A percentile compares a stretch with the other conserved stretches of the same genome.
phyloP scores from a whole-genome alignment of 2,888 invertebrate genomes.

The Zygogramma bicolorata region DNA sequence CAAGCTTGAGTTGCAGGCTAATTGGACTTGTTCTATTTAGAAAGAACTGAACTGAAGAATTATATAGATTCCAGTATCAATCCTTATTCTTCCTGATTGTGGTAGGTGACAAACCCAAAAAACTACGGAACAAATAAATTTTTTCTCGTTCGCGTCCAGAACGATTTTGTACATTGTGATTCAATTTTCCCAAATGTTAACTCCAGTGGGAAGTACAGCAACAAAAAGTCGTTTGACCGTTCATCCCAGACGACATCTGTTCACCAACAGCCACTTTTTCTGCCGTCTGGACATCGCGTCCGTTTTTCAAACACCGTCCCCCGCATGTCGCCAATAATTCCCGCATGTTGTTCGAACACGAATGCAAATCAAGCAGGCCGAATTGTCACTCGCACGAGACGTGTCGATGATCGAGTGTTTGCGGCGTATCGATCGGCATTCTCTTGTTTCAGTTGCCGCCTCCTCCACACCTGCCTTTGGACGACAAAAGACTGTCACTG shows the following conservation, averaged over 20 bases:
- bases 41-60: too few relatives aligned
- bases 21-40: too few relatives aligned
- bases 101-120: too few relatives aligned
- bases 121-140: too few relatives aligned
- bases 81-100: too few relatives aligned
- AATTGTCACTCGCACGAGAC: conserved; percentile 6
- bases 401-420: conserved; percentile 3
- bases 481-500: conserved; percentile 70
- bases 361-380: background rate
- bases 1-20: too few relatives aligned
- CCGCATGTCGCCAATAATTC: background rate
- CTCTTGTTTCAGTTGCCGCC: conserved; percentile 73
- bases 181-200: too few relatives aligned
- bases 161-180: too few relatives aligned
- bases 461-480: conserved; percentile 79
- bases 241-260: too few relatives aligned
- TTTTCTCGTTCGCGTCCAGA: too few relatives aligned
- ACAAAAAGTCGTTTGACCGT: background rate
- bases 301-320: background rate
- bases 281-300: background rate
- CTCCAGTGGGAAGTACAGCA: background rate
- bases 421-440: conserved; percentile 47
- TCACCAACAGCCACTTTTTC: background rate
- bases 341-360: background rate
- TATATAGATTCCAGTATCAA: too few relatives aligned